Evolutionary conservation across 2,797 vertebrate genomes (phyloP).

Genomic region (Gambelia wislizenii): DNA sequence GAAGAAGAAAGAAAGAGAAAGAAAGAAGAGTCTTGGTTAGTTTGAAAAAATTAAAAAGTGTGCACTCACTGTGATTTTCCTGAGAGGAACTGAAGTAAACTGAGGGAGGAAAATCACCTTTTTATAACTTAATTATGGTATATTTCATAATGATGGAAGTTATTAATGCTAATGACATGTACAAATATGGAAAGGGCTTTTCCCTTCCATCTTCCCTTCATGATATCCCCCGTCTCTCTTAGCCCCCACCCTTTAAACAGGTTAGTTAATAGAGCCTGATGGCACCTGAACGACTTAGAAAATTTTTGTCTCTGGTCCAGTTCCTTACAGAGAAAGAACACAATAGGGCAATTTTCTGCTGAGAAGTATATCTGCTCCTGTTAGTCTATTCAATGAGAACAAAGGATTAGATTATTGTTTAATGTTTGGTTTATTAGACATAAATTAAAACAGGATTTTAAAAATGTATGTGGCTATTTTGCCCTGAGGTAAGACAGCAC

Average conservation of each 20-base stretch:
- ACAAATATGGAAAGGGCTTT: background rate
- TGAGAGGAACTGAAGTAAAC: background rate
- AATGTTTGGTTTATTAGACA: background rate
- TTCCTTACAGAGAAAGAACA: background rate
- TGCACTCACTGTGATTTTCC: background rate
- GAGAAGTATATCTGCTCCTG: background rate
- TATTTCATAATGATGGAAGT: background rate
- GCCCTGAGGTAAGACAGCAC: background rate
- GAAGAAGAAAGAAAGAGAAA: background rate
- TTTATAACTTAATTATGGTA: background rate
- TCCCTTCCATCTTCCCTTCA: background rate
- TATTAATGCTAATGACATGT: background rate
- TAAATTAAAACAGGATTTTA: background rate
- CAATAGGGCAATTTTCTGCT: background rate
- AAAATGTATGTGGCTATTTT: background rate
- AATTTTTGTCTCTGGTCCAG: background rate
- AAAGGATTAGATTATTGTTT: background rate
- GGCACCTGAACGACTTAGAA: background rate
- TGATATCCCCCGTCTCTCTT: background rate
- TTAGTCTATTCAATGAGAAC: too few relatives aligned
- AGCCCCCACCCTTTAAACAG: background rate
- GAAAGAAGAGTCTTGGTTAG: background rate
- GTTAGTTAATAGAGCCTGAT: background rate
- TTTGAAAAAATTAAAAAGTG: slow-evolving; percentile 8
- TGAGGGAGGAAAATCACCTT: too few relatives aligned